A percentile compares a stretch with the other conserved stretches of the same genome.
Conservation (phyloP, 2,888 invertebrate species). For the Temnothorax unifasciatus region DNA sequence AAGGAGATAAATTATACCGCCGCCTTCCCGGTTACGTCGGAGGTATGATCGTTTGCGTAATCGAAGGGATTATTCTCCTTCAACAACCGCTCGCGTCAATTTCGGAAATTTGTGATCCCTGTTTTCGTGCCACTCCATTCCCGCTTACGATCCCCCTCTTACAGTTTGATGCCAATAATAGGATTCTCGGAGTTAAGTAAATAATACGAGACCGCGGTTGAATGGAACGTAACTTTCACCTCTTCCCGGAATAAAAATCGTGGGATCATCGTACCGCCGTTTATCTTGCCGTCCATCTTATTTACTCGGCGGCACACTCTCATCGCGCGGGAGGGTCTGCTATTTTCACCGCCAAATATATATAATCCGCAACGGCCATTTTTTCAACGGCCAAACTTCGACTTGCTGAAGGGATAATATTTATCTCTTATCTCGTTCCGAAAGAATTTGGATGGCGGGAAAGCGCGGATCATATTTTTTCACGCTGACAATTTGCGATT, state of each 20-base stretch:
- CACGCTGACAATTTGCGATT: background rate
- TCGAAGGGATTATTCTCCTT: conserved; percentile 34
- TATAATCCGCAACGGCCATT: conserved; percentile 43
- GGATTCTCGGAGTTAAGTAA: conserved; percentile 9
- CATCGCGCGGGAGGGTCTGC: conserved; percentile 20
- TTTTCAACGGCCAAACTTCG: conserved; percentile 30
- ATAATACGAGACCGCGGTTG: conserved; percentile 16
- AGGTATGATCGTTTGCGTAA: conserved; percentile 40
- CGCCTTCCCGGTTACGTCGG: conserved; percentile 14
- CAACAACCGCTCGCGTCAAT: conserved; percentile 17
- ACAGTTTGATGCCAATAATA: background rate
- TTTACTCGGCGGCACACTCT: conserved; percentile 37
- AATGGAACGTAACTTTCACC: conserved; percentile 5
- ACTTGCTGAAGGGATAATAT: conserved; percentile 43
- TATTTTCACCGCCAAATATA: conserved; percentile 33
- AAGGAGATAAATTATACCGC: conserved; percentile 37
- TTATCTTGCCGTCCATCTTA: conserved; percentile 51
- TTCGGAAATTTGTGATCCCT: conserved; percentile 7
- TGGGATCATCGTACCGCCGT: conserved; percentile 44
- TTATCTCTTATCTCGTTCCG: conserved; percentile 44
- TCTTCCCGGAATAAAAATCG: conserved; percentile 44
- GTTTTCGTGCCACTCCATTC: background rate
- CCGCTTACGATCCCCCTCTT: background rate
- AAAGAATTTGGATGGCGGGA: conserved; percentile 7
- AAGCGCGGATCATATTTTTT: background rate